Base-by-base conservation (phyloP, 2,797 vertebrate genomes). In the Telmatherina bonti region DNA sequence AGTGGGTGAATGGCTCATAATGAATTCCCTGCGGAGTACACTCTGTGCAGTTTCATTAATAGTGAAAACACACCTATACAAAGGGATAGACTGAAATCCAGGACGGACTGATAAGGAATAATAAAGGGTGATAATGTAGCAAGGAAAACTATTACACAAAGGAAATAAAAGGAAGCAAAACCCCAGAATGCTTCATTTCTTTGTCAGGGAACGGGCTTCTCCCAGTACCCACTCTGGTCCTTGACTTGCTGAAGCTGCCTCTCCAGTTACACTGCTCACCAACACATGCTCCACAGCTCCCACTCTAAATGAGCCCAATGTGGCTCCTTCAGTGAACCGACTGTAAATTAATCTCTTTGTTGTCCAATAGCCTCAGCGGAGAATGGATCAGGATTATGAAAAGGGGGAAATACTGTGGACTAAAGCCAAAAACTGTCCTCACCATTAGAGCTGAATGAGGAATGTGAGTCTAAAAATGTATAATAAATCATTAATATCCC, bases 301-400 rank as follows among this genome's bases (percentile, higher is more conserved):
- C 79, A 31, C 7, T 79, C 74, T 66, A 78, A 85, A 81, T 77
- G 86, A 83, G 78, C 77, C 69, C 72, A 62, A 82, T 61, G 79
- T 64, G 71, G 81, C 74, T 85, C 83, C 69, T 78, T 79, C 77
- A 85, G 73, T 30, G 70, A 74, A 81, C 27, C 36, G 29, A 69
- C 89, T 80, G 88, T 82, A 86, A 87, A 88, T 89, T 71, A 71
- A 82, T 85, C 79, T 88, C 90, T 88, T 90, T 92, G 89, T 92
- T 88, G 88, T 86, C 85, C 79, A 77, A 87, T 79, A 79, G 78
- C 65, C 68, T 10, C 2, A 16, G 61, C 62, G 61, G 74, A 43
- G 79, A 78, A 16, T 53, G 27, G 69, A 76, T 68, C 24, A 1
- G 54, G 33, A 81, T 83, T 80, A 82, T 77, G 78, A 70, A 76